These are phyloP conservation scores for Pocota personata DNA, from an alignment of 2,888 invertebrate genomes.

Conservation along the genomic window DNA sequence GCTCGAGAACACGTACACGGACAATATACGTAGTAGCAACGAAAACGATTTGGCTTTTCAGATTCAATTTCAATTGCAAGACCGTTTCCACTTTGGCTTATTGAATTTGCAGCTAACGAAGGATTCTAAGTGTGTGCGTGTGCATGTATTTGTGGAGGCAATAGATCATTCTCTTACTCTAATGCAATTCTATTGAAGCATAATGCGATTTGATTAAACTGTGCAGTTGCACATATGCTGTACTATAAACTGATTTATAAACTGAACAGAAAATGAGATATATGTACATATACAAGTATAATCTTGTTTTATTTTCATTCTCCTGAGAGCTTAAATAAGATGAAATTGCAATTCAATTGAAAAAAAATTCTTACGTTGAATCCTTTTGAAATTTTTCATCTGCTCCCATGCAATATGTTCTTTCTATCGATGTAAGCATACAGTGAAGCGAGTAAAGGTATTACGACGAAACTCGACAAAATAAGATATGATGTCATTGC, in stretches of 20 bases:
- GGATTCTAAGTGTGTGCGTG: background rate
- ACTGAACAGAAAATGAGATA: background rate
- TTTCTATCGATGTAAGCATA: too few relatives aligned
- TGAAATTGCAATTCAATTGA: background rate
- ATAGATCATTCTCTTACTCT: conserved; percentile 26
- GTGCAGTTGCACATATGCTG: conserved; percentile 18
- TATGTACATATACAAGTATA: background rate
- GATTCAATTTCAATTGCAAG: conserved; percentile 56
- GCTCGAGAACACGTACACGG: background rate
- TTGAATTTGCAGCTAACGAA: conserved; percentile 53
- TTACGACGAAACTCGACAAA: too few relatives aligned
- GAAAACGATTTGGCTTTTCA: conserved; percentile 47
- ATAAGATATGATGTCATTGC: too few relatives aligned
- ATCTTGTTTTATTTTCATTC: background rate
- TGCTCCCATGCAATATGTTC: background rate
- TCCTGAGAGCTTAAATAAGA: background rate
- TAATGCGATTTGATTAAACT: conserved; percentile 43
- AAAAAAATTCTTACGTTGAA: background rate
- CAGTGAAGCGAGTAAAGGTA: background rate
- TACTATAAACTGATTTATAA: background rate
- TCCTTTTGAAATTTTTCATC: background rate
- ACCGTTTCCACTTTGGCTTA: conserved; percentile 28
- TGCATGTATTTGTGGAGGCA: background rate
- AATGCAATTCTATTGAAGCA: conserved; percentile 35
- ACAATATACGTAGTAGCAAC: background rate